Conservation (phyloP, 2,113 vertebrate genomes). For the Oncorhynchus kisutch region DNA sequence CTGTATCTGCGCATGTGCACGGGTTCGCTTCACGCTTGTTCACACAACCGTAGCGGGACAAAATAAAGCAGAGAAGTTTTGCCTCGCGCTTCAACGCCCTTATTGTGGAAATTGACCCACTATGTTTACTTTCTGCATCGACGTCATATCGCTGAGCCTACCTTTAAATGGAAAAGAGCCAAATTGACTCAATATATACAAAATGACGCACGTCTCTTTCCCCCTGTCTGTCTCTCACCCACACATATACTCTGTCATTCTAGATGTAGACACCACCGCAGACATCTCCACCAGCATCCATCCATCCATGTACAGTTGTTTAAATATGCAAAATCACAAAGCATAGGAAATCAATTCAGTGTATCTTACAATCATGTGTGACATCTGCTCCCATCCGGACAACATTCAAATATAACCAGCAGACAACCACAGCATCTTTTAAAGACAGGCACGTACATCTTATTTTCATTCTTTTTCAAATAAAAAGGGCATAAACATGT, state of each 20-base stretch:
- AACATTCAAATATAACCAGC: slow-evolving; percentile 25
- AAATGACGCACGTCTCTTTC: background rate
- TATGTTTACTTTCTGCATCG: no score
- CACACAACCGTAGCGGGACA: no score
- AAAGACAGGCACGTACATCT: slow-evolving; percentile 37
- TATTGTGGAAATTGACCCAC: no score
- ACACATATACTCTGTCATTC: slow-evolving; percentile 12
- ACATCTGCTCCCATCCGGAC: slow-evolving; percentile 26
- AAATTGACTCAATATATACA: no score
- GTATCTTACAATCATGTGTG: slow-evolving; percentile 45
- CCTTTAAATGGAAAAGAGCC: background rate
- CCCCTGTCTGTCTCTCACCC: slow-evolving; percentile 23
- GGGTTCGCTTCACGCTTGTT: no score
- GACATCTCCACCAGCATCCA: slow-evolving; percentile 23
- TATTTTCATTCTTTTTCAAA: slow-evolving; percentile 8
- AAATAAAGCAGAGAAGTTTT: no score
- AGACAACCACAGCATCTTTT: slow-evolving; percentile 35
- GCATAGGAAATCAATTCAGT: slow-evolving; percentile 47
- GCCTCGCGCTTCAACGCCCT: no score
- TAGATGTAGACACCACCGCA: background rate
- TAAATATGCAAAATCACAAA: slow-evolving; percentile 48
- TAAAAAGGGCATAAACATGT: slow-evolving; percentile 35
- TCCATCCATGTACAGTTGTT: slow-evolving; percentile 63
- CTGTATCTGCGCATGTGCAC: no score
- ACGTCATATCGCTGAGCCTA: no score